Conservation (phyloP, 1,140 invertebrate species). For the Zophobas atratus region DNA sequence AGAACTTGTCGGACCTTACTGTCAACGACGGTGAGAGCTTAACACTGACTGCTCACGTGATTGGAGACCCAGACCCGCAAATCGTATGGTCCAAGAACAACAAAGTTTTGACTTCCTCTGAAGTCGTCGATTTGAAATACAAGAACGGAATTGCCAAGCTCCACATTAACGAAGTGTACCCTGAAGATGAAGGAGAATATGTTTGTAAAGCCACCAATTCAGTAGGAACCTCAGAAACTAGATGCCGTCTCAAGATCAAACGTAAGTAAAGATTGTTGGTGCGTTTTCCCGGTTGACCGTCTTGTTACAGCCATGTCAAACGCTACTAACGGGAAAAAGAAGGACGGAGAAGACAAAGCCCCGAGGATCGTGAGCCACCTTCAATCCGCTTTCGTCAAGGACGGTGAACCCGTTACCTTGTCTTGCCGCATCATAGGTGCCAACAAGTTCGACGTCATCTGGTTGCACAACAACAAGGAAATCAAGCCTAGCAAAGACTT, state of each 20-base stretch:
- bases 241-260: conserved; percentile 87
- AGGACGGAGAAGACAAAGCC: conserved; percentile 77
- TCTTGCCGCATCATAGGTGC: conserved; percentile 90
- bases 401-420: conserved; percentile 89
- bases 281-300: conserved; percentile 21
- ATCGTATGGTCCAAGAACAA: conserved; percentile 90
- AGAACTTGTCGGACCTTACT: conserved; percentile 78
- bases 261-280: conserved; percentile 73
- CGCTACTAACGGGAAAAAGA: conserved; percentile 69
- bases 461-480: conserved; percentile 97
- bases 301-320: conserved; percentile 76
- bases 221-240: conserved; percentile 85
- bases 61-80: conserved; percentile 93
- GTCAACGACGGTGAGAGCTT: conserved; percentile 88
- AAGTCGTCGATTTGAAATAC: conserved; percentile 93
- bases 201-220: conserved; percentile 93
- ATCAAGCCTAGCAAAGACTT: conserved; percentile 98
- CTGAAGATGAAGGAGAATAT: conserved; percentile 93
- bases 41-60: conserved; percentile 83
- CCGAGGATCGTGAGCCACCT: conserved; percentile 90
- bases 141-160: conserved; percentile 89
- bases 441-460: conserved; percentile 92
- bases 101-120: conserved; percentile 81
- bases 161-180: conserved; percentile 92
- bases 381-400: conserved; percentile 84